Percentiles rank a stretch among this genome's conserved stretches.
phyloP scores from a whole-genome alignment of 1,140 invertebrate species.

The Neodiprion pinetum region DNA sequence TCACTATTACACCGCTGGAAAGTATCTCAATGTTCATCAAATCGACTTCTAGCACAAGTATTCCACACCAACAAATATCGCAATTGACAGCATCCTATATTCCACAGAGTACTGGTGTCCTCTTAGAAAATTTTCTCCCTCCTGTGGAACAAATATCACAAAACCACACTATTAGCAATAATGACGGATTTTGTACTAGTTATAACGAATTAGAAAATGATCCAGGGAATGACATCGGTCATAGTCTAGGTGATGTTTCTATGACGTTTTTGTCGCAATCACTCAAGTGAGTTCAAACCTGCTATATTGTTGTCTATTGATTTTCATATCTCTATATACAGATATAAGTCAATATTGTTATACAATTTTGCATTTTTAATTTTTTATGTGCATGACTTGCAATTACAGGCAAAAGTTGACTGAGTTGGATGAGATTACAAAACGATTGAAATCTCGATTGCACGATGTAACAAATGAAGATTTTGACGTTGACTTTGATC shows the following conservation, averaged over 20 bases:
- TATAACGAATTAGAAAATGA: conserved; percentile 19
- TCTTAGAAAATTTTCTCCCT: not conserved
- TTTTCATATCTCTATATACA: too few relatives aligned
- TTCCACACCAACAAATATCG: conserved; percentile 20
- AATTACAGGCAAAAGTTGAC: conserved; percentile 66
- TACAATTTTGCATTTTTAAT: conserved; percentile 15
- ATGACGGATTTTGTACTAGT: conserved; percentile 9
- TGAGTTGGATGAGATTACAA: conserved; percentile 69
- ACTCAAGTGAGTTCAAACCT: conserved; percentile 46
- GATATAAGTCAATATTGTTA: not conserved
- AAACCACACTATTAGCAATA: conserved; percentile 50
- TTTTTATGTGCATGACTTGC: not conserved
- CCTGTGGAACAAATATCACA: conserved; percentile 26
- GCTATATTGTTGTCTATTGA: not conserved
- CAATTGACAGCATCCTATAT: conserved; percentile 29
- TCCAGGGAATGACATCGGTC: conserved; percentile 30
- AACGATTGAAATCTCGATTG: conserved; percentile 64
- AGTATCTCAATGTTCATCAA: conserved; percentile 47
- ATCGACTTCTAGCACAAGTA: conserved; percentile 22
- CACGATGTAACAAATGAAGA: conserved; percentile 65
- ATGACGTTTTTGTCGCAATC: conserved; percentile 54
- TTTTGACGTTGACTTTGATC: conserved; percentile 62
- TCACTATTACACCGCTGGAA: conserved; percentile 61
- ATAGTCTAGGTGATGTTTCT: conserved; percentile 47
- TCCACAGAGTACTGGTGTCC: conserved; percentile 10